Base-by-base conservation (phyloP, 2,113 vertebrate genomes). In the Acrocephalus kingi region DNA sequence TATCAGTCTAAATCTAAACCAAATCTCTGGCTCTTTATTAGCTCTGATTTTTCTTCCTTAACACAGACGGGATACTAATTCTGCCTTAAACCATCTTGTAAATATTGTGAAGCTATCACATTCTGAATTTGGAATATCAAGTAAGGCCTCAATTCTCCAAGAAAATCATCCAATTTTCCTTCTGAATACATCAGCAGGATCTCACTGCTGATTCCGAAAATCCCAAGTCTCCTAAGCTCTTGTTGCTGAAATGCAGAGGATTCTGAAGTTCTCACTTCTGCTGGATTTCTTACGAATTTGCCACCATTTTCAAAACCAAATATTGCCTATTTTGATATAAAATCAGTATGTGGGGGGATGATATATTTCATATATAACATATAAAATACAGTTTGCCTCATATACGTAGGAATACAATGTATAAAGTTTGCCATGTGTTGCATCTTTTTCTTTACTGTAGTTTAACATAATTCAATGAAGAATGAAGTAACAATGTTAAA, bases 41-140 rank as follows among this genome's bases (percentile, higher is more conserved):
- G 86, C 72, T 86, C 39, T 59, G 48, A 55, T 67, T 90, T 86
- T 84, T 88, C 51, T 86, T 86, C 72, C 79, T 51, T 80, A 73
- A 41, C 24, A 39, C 18, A 45, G 54, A 41, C 0, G 0, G 6
- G 41, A 82, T 27, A 54, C 58, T 91, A 84, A 84, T 84, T 77
- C 85, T 71, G 75, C 59, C 46, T 69, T 80, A 63, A 93, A 51
- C 39, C 75, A 67, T 37, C 68, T 30, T 24, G 37, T 73, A 51
- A n/a, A 58, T 67, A 88, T n/a, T 3, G 4, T 11, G 31, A 86
- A 69, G 61, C 35, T 23, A 17, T 24, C 64, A 71, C 35, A 10
- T 51, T 74, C 55, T 43, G 31, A 90, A 55, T 74, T 35, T 28
- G 43, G 45, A 83, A 74, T 86, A 80, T 15, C 79, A 83, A 72